Base-by-base conservation (phyloP, 2,888 invertebrate genomes). In the Oegoconia quadripuncta region DNA sequence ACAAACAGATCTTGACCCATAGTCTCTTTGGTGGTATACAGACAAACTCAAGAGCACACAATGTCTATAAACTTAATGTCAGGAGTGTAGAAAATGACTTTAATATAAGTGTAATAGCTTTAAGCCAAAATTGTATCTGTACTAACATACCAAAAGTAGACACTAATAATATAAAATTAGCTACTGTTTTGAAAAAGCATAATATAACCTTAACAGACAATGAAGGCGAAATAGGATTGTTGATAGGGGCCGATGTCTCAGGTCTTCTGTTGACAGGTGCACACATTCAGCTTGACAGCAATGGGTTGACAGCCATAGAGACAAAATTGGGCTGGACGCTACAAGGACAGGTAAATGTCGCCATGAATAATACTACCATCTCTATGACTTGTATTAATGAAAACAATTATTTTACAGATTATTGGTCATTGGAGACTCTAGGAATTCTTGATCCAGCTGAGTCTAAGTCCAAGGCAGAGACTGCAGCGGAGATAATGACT, bases 321-420 rank as follows among this genome's bases (percentile, higher is more conserved):
- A 41, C 37, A 2, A 36, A 29, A 9, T 3, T 41, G 3, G 41
- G 41, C 4, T n/a, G n/a, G n/a, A n/a, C n/a, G n/a, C n/a, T n/a
- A n/a, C n/a, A n/a, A n/a, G n/a, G n/a, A n/a, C n/a, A 31, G 34
- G 41, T 8, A 18, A 17, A 13, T 6, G 13, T 12, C n/a, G n/a
- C n/a, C 14, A 12, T 14, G 9, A 15, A 3, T 13, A 32, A 17
- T 15, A 9, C 7, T 22, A 17, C 14, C 13, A 23, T 28, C 3
- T 13, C 23, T 14, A 17, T 37, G 29, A 34, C 17, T 34, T 18
- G 12, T 28, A 14, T 8, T 17, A 11, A 9, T 27, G 6, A 27
- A 7, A 12, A 8, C n/a, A n/a, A n/a, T 27, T 14, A 29, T 4
- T 29, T 29, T 3, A 6, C 29, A 15, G 29, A 12, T 3, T 15